Base-by-base conservation (phyloP, 2,888 invertebrate species). In the Drosophila anomelani region DNA sequence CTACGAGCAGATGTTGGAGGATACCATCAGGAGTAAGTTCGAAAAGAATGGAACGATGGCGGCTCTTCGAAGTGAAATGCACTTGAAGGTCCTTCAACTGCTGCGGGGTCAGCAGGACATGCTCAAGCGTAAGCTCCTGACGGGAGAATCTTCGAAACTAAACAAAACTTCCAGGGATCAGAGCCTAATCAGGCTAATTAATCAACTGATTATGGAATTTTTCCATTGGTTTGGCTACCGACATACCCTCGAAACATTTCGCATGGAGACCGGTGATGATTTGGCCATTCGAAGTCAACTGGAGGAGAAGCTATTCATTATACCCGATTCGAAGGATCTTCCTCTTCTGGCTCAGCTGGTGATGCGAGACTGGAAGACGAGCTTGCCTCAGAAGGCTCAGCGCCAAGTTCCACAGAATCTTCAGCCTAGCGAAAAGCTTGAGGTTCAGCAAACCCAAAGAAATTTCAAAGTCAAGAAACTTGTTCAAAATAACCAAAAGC, bases 131-230 rank as follows among this genome's bases (percentile, higher is more conserved):
- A 60, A 59, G 0, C 55, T 77, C 0, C 72, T 85, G 13, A 66
- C 67, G 9, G 89, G 80, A 15, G 58, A 47, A 6, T 8, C 17
- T 12, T 41, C 4, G 47, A 60, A 39, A 1, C 59, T 17, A 13
- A 23, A 10, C 20, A 20, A 20, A 12, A 1, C 20, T 15, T 20
- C 8, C 57, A 68, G 53, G 20, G 70, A 68, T n/a, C 41, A n/a
- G 0, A 75, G 75, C 5, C 17, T 77, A 9, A n/a, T 72, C 13
- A 61, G 49, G 62, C 44, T 83, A 13, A 81, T 88, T 2, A 82
- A 85, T 23, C 82, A 91, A 94, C 68, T 92, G 17, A 89, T 92
- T 9, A 81, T 92, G 68, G 92, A 92, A 62, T 92, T 92, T 62
- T 82, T 92, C 1, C 74, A 89, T 36, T 92, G 92, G 92, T 91